Evolutionary conservation across 2,797 vertebrate genomes (phyloP), one percentile per base, ranked within the genome.

Genomic region (Hippopotamyrus pictus): DNA sequence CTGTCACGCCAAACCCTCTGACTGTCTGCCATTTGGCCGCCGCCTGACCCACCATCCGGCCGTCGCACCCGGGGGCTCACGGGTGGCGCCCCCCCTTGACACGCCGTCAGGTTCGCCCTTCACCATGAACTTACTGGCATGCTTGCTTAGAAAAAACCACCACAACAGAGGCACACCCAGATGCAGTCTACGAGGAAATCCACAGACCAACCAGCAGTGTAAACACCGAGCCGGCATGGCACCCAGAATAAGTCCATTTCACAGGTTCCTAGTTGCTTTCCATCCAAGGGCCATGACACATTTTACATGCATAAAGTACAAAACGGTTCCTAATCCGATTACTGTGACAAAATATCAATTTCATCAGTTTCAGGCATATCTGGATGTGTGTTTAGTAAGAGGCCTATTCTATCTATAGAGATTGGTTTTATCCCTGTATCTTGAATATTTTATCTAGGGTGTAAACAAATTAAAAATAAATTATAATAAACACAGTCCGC

Each of bases 21-120:
- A 73, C 85, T 50, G 88, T 94, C 93, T 93, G 92, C 94, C 94
- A 93, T 93, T 92, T 88, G 91, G 91, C 89, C 90, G 90, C 54
- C 89, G 92, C 90, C 91, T 94, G 91, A 91, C 90, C 90, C 87
- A 90, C 92, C 89, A 94, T 95, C 93, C 94, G 92, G 2, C 33
- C 5, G 5, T 44, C 12, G 37, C 14, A 19, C 73, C 73, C 17
- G 19, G 69, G 33, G 33, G 33, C 91, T 90, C 8, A 89, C 89
- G 76, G 90, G 87, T 92, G 73, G 69, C 90, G 92, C 87, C 88
- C 90, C 88, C 22, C 25, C 8, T 76, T 53, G 51, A 79, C 46
- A 12, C 19, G 17, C 48, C 50, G 8, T 22, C 54, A 19, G 37
- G 5, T 22, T 33, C 29, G 37, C 22, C 86, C 62, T 48, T 33